Base-by-base conservation (phyloP, 2,797 vertebrate species). In the Sebastes flavidus region DNA sequence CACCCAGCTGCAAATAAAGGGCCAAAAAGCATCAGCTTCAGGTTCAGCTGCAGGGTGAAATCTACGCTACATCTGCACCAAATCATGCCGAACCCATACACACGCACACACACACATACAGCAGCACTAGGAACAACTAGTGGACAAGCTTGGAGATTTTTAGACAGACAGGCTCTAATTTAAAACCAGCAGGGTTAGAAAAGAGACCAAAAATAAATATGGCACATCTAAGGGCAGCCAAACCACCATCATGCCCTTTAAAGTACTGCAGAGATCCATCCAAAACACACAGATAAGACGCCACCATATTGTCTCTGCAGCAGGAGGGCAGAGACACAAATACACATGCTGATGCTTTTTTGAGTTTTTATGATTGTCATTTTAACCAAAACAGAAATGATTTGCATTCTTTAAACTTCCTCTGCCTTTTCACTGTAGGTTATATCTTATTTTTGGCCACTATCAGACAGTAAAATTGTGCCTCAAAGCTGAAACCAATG, bases 121-220 rank as follows among this genome's bases (percentile, higher is more conserved):
- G 66, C 59, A 68, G 36, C 74, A 61, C n/a, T 32, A 24, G 18
- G 30, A 75, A 36, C 59, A 72, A 58, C 25, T 77, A 85, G 67
- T 56, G 76, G 83, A 91, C 83, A 72, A 82, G 65, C 56, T 74
- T 54, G 61, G 82, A 87, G 90, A 93, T 87, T 93, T 67, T 91
- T 77, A 84, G 82, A 87, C 72, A 75, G 69, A 84, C 68, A 90
- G 87, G 70, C 80, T 92, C 88, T 94, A 91, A 93, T 94, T 94
- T 94, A 92, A 95, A 92, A 86, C 79, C 90, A 89, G 87, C 11
- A 12, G 80, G 65, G 85, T 87, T 79, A 75, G 78, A 90, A 79
- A 78, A 54, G 80, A 69, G 49, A 83, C 91, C 92, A 87, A 92
- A 94, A 93, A 95, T 95, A 95, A 88, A 81, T 75, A 63, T 32